A percentile compares a stretch with the other conserved stretches of the same genome.
Conservation (phyloP, 1,140 invertebrate species). For the Marisa cornuarietis region DNA sequence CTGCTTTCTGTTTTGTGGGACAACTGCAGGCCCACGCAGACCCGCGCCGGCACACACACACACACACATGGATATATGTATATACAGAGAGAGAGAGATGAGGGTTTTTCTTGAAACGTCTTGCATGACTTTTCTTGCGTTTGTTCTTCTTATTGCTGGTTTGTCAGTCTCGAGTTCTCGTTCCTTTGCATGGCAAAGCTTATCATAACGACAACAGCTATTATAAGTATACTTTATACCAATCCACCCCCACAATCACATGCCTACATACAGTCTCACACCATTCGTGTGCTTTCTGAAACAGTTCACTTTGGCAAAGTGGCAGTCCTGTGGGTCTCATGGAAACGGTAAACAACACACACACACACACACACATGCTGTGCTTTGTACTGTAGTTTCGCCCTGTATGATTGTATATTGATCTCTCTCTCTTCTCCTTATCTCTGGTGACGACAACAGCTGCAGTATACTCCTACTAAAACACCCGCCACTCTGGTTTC, state of each 20-base stretch:
- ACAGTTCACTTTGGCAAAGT: not conserved
- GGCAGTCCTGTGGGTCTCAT: not conserved
- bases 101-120: too few species aligned
- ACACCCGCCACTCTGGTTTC: not conserved
- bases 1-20: too few species aligned
- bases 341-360: not conserved
- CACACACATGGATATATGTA: too few species aligned
- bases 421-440: not conserved
- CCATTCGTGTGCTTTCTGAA: not conserved
- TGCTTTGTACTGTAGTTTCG: not conserved
- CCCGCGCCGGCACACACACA: too few species aligned
- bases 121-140: too few species aligned
- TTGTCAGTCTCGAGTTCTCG: too few species aligned
- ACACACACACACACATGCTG: not conserved
- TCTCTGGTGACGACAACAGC: not conserved
- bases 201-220: not conserved
- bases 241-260: not conserved
- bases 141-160: too few species aligned
- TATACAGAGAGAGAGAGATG: too few species aligned
- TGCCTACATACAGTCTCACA: not conserved
- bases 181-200: too few species aligned
- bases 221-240: not conserved
- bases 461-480: not conserved
- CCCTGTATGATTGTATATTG: not conserved
- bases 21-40: too few species aligned